phyloP scores from a whole-genome alignment of 2,888 invertebrate species.

The Drosophila putrida region DNA sequence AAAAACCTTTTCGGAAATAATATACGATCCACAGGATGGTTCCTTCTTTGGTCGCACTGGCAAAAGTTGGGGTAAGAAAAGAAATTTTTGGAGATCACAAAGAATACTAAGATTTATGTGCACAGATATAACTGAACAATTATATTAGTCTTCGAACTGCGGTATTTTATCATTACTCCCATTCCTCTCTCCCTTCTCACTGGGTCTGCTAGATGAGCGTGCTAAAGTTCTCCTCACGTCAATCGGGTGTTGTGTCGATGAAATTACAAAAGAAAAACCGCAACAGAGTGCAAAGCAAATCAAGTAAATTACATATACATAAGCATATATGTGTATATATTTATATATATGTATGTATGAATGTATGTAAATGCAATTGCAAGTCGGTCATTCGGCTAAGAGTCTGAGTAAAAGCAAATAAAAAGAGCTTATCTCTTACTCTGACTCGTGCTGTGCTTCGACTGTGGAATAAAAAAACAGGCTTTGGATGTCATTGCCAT shows the following conservation, averaged over 20 bases:
- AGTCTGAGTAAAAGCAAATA: conserved; percentile 34
- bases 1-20: conserved; percentile 70
- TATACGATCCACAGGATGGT: conserved; percentile 81
- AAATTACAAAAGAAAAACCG: conserved; percentile 23
- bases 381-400: conserved; percentile 56
- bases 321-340: not conserved
- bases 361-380: conserved; percentile 20
- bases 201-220: conserved; percentile 13
- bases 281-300: conserved; percentile 19
- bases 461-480: conserved; percentile 25
- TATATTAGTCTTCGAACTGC: not conserved
- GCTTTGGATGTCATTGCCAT: conserved; percentile 50
- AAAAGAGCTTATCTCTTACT: conserved; percentile 53
- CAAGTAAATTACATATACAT: not conserved
- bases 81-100: not conserved
- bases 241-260: conserved; percentile 21
- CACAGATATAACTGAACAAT: not conserved
- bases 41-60: conserved; percentile 82
- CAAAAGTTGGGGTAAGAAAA: conserved; percentile 84
- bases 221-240: conserved; percentile 15
- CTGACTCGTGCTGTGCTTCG: conserved; percentile 12
- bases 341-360: conserved; percentile 1
- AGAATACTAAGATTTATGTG: not conserved
- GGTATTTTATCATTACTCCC: too few species aligned
- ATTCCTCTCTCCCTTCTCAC: not conserved